Evolutionary conservation across 2,888 invertebrate species (phyloP), one percentile per base, ranked within the genome.

Genomic region (Pristionchus arcanus): DNA sequence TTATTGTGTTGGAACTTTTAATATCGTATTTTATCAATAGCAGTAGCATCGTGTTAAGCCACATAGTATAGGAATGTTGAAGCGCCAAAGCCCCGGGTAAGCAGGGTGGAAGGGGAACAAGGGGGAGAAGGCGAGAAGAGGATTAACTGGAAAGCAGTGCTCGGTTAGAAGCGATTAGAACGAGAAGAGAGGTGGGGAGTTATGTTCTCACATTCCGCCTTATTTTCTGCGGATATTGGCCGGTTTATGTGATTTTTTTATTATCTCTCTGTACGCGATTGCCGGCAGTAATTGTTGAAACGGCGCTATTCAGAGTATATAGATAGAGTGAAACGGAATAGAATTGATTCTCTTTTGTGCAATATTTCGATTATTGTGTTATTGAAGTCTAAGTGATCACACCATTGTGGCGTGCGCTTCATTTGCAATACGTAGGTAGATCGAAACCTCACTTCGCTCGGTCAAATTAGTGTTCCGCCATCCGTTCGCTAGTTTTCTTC

Each of bases 61-160:
- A 21, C 7, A 21, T 63, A 63, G 7, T 63, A 21, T 25, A 25
- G 19, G 19, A 81, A 16, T 25, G 4, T 2, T 25, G 81, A 15
- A 31, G 19, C n/a, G 42, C 19, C 21, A 81, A 49, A 55, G 53
- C 34, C 37, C 19, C 3, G 74, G 74, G 74, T 74, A 37, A 37
- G 74, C 31, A 49, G 21, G 55, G 34, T n/a, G n/a, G 49, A 59
- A n/a, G 86, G 2, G 63, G 66, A 21, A 59, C 28, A 15, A 21
- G 28, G 28, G 63, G 42, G 86, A 63, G 55, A 63, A 42, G 42
- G 86, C 21, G 86, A 86, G 86, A 86, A 49, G 42, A 53, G 49
- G 86, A 86, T 49, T 55, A 55, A 49, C 19, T 16, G 0, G 53
- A n/a, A 55, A 49, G 83, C 49, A 5, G 34, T 31, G 28, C 49